Conservation (phyloP, 2,113 vertebrate species). For the Rhegmatorhina hoffmannsi region DNA sequence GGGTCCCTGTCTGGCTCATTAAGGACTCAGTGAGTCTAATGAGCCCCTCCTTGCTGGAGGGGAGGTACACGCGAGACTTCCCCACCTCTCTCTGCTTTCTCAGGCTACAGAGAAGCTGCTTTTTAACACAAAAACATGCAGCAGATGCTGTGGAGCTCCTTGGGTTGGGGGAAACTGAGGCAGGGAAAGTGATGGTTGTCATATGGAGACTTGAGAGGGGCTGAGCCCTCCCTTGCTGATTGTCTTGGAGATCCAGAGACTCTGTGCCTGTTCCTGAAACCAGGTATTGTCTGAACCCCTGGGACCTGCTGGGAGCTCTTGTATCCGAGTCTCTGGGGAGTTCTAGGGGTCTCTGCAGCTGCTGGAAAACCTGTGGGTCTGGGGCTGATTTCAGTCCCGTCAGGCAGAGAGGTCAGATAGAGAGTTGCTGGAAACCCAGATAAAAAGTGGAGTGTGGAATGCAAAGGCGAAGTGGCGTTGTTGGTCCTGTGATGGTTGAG, state of each 20-base stretch:
- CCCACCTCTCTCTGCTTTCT: background rate
- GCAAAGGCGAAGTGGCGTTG: background rate
- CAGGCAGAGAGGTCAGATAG: background rate
- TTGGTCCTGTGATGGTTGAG: background rate
- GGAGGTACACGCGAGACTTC: accelerated
- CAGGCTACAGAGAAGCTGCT: background rate
- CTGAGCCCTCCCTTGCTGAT: background rate
- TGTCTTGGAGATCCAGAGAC: accelerated
- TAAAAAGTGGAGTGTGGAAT: accelerated
- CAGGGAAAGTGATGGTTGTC: accelerated
- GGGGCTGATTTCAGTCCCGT: accelerated
- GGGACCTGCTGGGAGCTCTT: background rate
- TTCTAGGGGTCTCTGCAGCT: accelerated
- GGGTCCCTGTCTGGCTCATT: background rate
- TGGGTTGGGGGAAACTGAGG: background rate
- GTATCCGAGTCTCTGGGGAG: background rate
- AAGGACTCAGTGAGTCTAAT: accelerated
- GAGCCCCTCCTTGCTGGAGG: background rate
- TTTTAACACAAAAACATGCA: background rate
- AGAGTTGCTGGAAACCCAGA: accelerated
- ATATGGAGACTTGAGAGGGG: accelerated
- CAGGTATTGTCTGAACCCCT: background rate
- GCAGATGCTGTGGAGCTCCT: background rate
- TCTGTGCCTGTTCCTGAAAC: background rate
- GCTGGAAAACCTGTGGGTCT: background rate